phyloP scores from a whole-genome alignment of 53 echinoderm and acorn worm species.

The Arbacia lixula region DNA sequence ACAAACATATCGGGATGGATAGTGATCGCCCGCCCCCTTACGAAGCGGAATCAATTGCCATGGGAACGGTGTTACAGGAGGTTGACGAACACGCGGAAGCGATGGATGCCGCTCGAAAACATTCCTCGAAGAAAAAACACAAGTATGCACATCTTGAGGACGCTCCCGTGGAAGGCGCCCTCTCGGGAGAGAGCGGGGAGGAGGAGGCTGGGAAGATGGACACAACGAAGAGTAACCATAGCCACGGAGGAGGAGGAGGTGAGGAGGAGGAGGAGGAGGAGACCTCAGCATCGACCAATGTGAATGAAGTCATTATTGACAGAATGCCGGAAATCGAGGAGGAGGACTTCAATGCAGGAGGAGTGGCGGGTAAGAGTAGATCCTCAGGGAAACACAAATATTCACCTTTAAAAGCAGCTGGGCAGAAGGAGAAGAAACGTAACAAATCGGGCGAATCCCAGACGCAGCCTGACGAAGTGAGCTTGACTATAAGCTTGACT shows the following conservation, averaged over 20 bases:
- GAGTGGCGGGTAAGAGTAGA: conserved; percentile 5
- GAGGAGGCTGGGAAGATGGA: too few species aligned
- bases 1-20: background rate
- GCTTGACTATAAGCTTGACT: background rate
- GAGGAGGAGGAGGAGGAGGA: background rate
- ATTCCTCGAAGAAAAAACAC: conserved; percentile 10
- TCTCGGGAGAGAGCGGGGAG: too few species aligned
- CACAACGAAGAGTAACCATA: background rate
- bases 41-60: conserved; percentile 1
- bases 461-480: conserved; percentile 1
- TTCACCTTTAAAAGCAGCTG: conserved; percentile 9
- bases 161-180: background rate
- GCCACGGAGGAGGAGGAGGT: background rate
- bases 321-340: conserved; percentile 20
- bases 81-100: background rate
- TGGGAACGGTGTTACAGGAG: conserved; percentile 18
- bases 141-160: conserved; percentile 12
- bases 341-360: background rate
- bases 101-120: background rate
- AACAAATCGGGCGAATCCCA: conserved; percentile 3
- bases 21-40: conserved; percentile 11
- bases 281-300: background rate
- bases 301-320: background rate
- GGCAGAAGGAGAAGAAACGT: background rate
- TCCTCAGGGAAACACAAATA: conserved; percentile 32